These are phyloP conservation scores for Labrus mixtus DNA, from an alignment of 2,113 vertebrate genomes.

Conservation along the genomic window DNA sequence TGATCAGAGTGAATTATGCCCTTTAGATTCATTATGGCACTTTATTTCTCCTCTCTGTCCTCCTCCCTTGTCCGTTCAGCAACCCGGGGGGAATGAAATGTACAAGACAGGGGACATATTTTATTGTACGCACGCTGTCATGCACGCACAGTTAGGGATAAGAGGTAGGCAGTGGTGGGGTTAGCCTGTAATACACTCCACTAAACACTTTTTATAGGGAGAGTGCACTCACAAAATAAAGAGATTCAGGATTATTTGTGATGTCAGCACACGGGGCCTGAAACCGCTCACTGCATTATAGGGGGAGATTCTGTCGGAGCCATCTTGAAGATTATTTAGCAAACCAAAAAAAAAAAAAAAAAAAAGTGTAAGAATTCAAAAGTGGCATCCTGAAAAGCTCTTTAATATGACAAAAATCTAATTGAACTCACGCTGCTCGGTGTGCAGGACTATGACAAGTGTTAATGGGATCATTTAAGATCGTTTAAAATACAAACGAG, in stretches of 20 bases:
- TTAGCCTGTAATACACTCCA: constrained; percentile 40
- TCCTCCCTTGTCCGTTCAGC: constrained; percentile 79
- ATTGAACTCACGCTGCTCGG: constrained; percentile 99
- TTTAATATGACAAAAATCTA: constrained; percentile 91
- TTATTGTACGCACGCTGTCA: constrained; percentile 80
- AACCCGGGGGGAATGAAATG: constrained; percentile 77
- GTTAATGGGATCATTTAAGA: constrained; percentile 99
- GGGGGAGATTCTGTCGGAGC: constrained; percentile 17
- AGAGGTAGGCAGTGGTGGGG: constrained; percentile 56
- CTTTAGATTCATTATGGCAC: constrained; percentile 86
- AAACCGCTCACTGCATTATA: background rate
- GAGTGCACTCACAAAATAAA: background rate
- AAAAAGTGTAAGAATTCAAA: constrained; percentile 53
- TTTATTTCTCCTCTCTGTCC: constrained; percentile 82
- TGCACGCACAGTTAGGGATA: constrained; percentile 65
- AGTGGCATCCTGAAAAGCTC: constrained; percentile 86
- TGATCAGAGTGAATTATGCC: constrained; percentile 85
- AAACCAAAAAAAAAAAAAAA: background rate
- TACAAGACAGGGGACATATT: constrained; percentile 83
- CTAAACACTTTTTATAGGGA: background rate
- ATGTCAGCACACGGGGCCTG: constrained; percentile 2
- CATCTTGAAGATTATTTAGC: background rate
- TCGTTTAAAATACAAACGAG: constrained; percentile 99
- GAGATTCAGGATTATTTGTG: background rate
- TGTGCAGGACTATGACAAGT: constrained; percentile 98